A percentile compares a stretch with the other conserved stretches of the same genome.
phyloP scores from a whole-genome alignment of 92 coral and sea anemone genomes.

The Montipora capitata region DNA sequence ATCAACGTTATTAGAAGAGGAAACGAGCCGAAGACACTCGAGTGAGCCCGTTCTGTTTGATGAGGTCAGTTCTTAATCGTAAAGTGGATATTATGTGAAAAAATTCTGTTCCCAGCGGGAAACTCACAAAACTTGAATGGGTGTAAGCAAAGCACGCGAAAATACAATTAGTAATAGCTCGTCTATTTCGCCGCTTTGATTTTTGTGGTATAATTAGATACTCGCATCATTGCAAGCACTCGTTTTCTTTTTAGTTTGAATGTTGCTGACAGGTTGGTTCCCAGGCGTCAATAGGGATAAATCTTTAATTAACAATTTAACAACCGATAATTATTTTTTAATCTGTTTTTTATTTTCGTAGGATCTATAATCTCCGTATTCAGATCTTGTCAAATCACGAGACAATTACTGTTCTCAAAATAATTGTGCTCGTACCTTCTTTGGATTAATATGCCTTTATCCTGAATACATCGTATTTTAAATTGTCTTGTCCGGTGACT shows the following conservation, averaged over 20 bases:
- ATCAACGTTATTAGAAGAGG: conserved; percentile 17
- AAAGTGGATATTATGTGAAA: too few species aligned
- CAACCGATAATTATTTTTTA: conserved; percentile 5
- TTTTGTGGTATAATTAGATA: background rate
- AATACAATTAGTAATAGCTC: conserved; percentile 3
- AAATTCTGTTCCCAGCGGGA: too few species aligned
- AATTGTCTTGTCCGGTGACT: background rate
- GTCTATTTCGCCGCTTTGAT: background rate
- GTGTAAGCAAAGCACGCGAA: background rate
- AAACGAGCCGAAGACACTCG: conserved; percentile 33
- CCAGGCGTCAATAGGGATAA: background rate
- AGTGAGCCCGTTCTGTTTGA: background rate
- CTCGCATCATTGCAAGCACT: background rate
- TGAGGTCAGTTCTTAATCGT: conserved; percentile 14
- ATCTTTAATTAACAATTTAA: background rate
- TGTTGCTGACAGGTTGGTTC: conserved; percentile 3
- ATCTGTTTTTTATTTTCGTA: conserved; percentile 18
- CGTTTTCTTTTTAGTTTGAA: conserved; percentile 11
- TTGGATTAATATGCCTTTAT: background rate
- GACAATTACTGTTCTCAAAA: background rate
- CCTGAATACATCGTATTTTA: background rate
- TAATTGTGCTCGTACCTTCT: background rate
- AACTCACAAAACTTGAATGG: background rate
- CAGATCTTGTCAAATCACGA: background rate
- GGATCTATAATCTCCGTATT: background rate